Evolutionary conservation across 2,113 vertebrate genomes (phyloP).

Genomic region (Dicrurus megarhynchus): DNA sequence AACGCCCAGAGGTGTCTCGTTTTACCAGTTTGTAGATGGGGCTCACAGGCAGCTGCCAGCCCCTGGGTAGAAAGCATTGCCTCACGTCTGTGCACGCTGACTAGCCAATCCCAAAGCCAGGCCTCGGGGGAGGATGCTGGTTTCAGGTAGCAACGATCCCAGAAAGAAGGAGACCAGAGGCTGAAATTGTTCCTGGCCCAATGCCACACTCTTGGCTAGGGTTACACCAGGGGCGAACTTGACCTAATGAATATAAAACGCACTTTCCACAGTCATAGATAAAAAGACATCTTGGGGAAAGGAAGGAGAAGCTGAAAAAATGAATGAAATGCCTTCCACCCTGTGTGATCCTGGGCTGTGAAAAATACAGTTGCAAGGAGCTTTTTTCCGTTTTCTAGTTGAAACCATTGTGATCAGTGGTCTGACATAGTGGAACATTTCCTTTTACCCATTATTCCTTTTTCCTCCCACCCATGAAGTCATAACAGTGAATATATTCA

Average conservation of each 20-base stretch:
- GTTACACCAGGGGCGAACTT: neutral
- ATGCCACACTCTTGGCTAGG: neutral
- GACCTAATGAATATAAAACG: neutral
- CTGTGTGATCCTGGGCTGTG: neutral
- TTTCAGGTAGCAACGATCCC: neutral
- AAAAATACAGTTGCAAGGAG: neutral
- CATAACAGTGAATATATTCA: neutral
- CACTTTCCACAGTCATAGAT: neutral
- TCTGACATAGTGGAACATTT: neutral
- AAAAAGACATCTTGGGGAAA: neutral
- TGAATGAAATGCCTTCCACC: neutral
- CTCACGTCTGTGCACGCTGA: neutral
- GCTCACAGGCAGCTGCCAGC: neutral
- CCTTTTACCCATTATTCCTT: neutral
- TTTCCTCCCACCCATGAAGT: neutral
- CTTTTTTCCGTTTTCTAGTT: neutral
- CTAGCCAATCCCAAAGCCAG: neutral
- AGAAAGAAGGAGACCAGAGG: neutral
- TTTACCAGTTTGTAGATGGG: neutral
- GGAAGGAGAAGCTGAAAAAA: neutral
- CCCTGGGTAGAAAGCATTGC: neutral
- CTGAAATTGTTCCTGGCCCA: neutral
- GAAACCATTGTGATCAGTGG: neutral
- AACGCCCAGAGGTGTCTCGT: neutral
- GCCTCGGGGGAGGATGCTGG: neutral